Evolutionary conservation across 2,888 invertebrate genomes (phyloP), one percentile per base, ranked within the genome.

Genomic region (Baronia brevicornis): DNA sequence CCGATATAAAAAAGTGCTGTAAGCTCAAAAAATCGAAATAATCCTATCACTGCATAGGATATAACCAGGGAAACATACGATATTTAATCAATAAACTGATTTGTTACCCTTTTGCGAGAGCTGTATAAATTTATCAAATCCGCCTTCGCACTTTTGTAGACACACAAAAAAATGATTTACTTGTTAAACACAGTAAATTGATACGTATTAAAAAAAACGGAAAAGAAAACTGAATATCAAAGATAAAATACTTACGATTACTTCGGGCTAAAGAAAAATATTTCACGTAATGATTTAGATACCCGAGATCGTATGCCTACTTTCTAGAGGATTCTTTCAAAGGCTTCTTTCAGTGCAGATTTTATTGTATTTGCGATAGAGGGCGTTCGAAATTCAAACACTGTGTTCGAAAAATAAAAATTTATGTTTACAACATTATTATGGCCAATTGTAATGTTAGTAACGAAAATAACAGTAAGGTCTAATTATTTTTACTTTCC

Each of bases 241-340:
- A 43, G 41, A 38, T 53, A 42, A 59, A 62, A 70, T 78, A 84
- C 82, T 84, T 67, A 84, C 82, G 65, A 73, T 74, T 68, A 61
- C 70, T 74, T 73, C 71, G 64, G 66, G 57, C 67, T 65, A 70
- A 31, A 54, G 71, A 78, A 77, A 62, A 79, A 77, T 66, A 75
- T 80, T 64, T 73, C 84, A 80, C 84, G 73, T 72, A 78, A 78
- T 73, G 82, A 84, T 84, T 84, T 84, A 78, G 82, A 78, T 80
- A 71, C 80, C 75, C 77, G 80, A 78, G 78, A 74, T 73, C 72
- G 74, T 67, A 67, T 82, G 82, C 73, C 78, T 80, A 75, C 72
- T 80, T 77, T 80, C 75, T 69, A 78, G 79, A 77, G 77, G 84
- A 80, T 77, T 85, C 84, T 84, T 82, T 75, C 84, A 84, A 65